Evolutionary conservation across 2,113 vertebrate genomes (phyloP).

Genomic region (Bambusicola thoracicus): DNA sequence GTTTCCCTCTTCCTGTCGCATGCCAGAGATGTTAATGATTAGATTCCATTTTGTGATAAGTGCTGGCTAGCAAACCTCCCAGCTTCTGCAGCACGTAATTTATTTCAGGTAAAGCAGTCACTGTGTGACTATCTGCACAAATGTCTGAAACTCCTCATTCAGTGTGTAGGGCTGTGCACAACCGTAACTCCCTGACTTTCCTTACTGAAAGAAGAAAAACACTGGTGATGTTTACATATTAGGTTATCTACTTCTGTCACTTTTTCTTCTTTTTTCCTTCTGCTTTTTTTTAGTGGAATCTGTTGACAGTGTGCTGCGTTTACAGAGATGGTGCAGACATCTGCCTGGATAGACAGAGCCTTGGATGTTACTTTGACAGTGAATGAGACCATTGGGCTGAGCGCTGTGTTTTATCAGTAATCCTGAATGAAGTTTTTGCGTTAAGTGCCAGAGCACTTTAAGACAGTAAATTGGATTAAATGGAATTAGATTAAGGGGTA

Average conservation of each 20-base stretch:
- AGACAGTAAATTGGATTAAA: conserved; percentile 16
- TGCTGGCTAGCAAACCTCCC: not conserved
- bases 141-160: not conserved
- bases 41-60: not conserved
- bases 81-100: not conserved
- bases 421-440: not conserved
- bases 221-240: not conserved
- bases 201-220: not conserved
- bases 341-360: not conserved
- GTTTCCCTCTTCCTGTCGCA: not conserved
- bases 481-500: not conserved
- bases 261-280: not conserved
- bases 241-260: rapidly evolving
- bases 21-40: rapidly evolving
- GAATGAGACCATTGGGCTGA: not conserved
- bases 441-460: not conserved
- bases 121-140: rapidly evolving
- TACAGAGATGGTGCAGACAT: not conserved
- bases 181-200: not conserved
- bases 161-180: not conserved
- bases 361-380: rapidly evolving
- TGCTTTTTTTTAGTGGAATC: not conserved
- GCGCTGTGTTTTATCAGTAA: not conserved
- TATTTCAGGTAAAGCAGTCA: not conserved
- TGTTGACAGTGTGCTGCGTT: not conserved